phyloP scores from a whole-genome alignment of 92 coral and sea anemone species.

The Epizoanthus illoricatus region DNA sequence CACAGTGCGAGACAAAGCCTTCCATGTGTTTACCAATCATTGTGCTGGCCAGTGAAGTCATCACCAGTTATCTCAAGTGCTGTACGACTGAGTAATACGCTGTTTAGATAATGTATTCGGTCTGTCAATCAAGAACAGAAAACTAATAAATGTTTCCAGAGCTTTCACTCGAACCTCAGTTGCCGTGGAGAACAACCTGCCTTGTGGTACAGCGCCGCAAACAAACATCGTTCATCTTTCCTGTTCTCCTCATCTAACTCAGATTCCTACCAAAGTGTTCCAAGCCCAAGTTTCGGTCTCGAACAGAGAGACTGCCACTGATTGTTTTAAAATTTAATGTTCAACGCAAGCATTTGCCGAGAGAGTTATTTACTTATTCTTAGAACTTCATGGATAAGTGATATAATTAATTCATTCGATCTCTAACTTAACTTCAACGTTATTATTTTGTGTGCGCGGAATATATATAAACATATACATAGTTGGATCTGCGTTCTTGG shows the following conservation, averaged over 20 bases:
- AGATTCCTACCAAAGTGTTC: background rate
- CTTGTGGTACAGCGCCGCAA: background rate
- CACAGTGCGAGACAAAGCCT: background rate
- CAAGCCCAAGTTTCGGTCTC: background rate
- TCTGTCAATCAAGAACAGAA: constrained; percentile 25
- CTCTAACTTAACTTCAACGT: too few relatives aligned
- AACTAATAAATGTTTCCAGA: background rate
- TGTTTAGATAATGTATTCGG: background rate
- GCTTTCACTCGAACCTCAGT: constrained; percentile 4
- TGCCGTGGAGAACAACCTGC: background rate
- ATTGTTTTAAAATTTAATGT: too few relatives aligned
- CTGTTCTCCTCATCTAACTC: background rate
- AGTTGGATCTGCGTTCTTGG: background rate
- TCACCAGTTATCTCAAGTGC: background rate
- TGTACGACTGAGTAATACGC: background rate
- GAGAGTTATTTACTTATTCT: too few relatives aligned
- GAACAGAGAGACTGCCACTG: too few relatives aligned
- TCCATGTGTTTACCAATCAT: background rate
- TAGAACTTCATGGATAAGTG: too few relatives aligned
- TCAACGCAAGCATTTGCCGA: too few relatives aligned
- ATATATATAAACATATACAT: background rate
- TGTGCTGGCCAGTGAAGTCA: background rate
- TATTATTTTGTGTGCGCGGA: too few relatives aligned
- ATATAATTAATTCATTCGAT: too few relatives aligned
- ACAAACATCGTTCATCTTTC: background rate